Evolutionary conservation across 2,113 vertebrate species (phyloP).

Genomic region (Phylloscopus whistleri): DNA sequence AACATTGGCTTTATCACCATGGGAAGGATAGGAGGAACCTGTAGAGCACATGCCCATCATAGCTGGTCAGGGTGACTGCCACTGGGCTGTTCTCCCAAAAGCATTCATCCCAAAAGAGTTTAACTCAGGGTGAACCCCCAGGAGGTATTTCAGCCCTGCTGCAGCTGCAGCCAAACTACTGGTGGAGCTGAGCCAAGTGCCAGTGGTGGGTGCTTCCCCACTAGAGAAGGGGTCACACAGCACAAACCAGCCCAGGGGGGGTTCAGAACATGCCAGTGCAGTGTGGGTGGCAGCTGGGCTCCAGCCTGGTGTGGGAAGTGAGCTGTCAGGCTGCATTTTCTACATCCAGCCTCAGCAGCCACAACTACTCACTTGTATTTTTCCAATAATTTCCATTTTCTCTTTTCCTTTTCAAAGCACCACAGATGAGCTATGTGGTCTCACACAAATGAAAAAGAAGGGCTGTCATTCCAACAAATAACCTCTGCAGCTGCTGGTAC

Average conservation of each 20-base stretch:
- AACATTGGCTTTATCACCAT: neutral
- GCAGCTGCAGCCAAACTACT: neutral
- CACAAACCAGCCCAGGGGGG: neutral
- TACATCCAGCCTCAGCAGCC: neutral
- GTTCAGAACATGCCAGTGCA: neutral
- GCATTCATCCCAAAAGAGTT: neutral
- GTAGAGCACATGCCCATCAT: neutral
- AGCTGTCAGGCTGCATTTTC: neutral
- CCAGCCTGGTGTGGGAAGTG: neutral
- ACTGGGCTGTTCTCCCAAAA: neutral
- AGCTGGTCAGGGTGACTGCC: neutral
- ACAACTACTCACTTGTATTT: fast-evolving
- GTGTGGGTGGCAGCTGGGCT: neutral
- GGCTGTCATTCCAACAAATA: neutral
- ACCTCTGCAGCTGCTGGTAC: neutral
- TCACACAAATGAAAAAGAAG: neutral
- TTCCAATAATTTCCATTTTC: neutral
- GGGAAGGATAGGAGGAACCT: neutral
- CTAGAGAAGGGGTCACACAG: neutral
- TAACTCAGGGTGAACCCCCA: neutral
- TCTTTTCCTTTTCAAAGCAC: neutral
- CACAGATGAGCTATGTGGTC: neutral
- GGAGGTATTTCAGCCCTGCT: neutral
- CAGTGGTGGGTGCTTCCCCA: neutral
- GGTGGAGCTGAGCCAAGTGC: fast-evolving